phyloP scores from a whole-genome alignment of 2,797 vertebrate species.

The Pangasius macronema region DNA sequence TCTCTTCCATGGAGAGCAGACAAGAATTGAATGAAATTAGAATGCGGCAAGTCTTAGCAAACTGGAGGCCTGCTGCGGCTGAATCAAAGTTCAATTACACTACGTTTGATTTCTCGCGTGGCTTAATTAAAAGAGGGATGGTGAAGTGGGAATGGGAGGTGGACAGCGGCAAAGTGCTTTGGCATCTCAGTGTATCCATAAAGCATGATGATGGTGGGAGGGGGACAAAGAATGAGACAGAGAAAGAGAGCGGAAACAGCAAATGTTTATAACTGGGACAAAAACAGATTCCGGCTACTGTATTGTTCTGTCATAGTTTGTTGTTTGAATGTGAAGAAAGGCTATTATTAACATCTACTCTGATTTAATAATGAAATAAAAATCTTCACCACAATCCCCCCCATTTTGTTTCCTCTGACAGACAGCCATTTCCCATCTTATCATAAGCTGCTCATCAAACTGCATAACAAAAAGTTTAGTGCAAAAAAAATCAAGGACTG shows the following conservation, averaged over 20 bases:
- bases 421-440: not conserved
- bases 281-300: not conserved
- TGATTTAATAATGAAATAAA: not conserved
- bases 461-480: not conserved
- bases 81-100: slow-evolving; percentile 71
- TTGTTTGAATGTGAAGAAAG: not conserved
- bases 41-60: slow-evolving; percentile 62
- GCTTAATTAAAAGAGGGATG: slow-evolving; percentile 65
- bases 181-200: slow-evolving; percentile 59
- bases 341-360: not conserved
- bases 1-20: slow-evolving; percentile 39
- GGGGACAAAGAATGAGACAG: slow-evolving; percentile 50
- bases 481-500: not conserved
- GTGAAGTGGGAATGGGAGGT: slow-evolving; percentile 53
- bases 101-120: slow-evolving; percentile 60
- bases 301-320: not conserved
- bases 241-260: not conserved
- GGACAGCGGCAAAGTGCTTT: slow-evolving; percentile 57
- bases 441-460: slow-evolving; percentile 16
- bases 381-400: too few species aligned
- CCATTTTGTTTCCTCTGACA: not conserved
- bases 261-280: not conserved
- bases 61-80: slow-evolving; percentile 58
- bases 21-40: slow-evolving; percentile 64
- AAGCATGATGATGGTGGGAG: slow-evolving; percentile 23